Percentiles rank a stretch among this genome's conserved stretches.
phyloP scores from a whole-genome alignment of 2,888 invertebrate species.

The Lacanobia oleracea region DNA sequence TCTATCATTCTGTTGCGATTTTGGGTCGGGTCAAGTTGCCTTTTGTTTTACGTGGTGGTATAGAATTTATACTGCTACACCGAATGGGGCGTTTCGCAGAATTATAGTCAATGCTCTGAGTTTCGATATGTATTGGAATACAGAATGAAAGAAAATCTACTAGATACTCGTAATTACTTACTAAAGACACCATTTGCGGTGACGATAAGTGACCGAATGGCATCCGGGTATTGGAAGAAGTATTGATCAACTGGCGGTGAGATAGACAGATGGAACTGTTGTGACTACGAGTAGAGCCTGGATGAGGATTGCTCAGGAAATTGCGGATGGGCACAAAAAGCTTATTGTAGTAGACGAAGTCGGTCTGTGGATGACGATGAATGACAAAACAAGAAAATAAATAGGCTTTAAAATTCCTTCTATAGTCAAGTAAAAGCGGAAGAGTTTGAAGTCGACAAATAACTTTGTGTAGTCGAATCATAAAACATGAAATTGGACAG shows the following conservation, averaged over 20 bases:
- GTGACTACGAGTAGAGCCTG: too few species aligned
- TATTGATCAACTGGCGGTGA: too few species aligned
- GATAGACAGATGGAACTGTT: too few species aligned
- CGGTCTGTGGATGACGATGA: too few species aligned
- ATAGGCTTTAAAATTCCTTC: not conserved
- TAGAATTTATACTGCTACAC: constrained; percentile 1
- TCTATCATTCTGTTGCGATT: constrained; percentile 32
- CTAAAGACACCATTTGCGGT: too few species aligned
- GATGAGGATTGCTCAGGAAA: not conserved
- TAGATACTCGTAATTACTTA: too few species aligned
- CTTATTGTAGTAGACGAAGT: too few species aligned
- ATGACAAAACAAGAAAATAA: not conserved
- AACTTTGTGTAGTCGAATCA: not conserved
- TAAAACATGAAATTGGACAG: constrained; percentile 26
- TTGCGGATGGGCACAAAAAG: too few species aligned
- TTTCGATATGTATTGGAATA: not conserved
- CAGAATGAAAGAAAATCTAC: not conserved
- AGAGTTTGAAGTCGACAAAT: not conserved
- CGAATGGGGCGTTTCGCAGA: not conserved
- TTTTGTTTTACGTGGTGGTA: constrained; percentile 31
- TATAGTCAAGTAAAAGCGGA: not conserved
- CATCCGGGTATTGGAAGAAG: too few species aligned
- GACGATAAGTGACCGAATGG: too few species aligned
- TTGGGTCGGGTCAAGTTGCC: constrained; percentile 41
- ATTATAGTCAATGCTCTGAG: not conserved